Evolutionary conservation across 2,113 vertebrate genomes (phyloP), one percentile per base, ranked within the genome.

Genomic region (Aspiorhynchus laticeps): DNA sequence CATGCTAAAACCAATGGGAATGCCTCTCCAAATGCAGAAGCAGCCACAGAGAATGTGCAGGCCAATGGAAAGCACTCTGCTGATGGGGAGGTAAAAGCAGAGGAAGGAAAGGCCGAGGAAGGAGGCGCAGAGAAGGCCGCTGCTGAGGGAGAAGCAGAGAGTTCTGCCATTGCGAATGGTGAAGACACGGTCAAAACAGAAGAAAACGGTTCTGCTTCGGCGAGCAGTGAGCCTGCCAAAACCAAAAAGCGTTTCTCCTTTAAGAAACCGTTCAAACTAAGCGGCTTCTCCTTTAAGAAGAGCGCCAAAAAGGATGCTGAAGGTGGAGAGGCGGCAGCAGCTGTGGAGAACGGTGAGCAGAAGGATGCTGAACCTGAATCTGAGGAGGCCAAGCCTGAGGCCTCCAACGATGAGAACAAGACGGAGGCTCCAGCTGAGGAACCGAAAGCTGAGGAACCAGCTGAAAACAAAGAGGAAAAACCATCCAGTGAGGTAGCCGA

Each of bases 171-270:
- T 0, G 96, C 95, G 0, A 95, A 97, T 88, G 97, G 93, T 0
- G 97, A 97, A 48, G 91, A 94, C 21, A 92, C 94, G 4, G 94
- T 90, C 74, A 94, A 93, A 89, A 80, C 92, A 0, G 95, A 94
- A 85, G 89, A 56, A 86, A 94, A 94, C 0, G 91, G 88, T 1
- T 90, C 97, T 6, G 93, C 97, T 56, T 96, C 98, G 41, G 92
- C 95, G 84, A 98, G 96, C 93, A 94, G 88, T 46, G 98, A 99
- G 90, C 98, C 98, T 88, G 97, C 97, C 80, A 99, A 99, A 95
- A 98, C 98, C 95, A 99, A 99, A 94, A 98, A 98, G 95, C 95
- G 96, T 83, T 99, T 98, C 93, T 99, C 98, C 90, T 98, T 99
- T 94, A 99, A 99, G 92, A 98, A 98, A 90, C 97, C 97, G 0